Evolutionary conservation across 2,888 invertebrate genomes (phyloP), one percentile per base, ranked within the genome.

Genomic region (Allolobophora icterica): DNA sequence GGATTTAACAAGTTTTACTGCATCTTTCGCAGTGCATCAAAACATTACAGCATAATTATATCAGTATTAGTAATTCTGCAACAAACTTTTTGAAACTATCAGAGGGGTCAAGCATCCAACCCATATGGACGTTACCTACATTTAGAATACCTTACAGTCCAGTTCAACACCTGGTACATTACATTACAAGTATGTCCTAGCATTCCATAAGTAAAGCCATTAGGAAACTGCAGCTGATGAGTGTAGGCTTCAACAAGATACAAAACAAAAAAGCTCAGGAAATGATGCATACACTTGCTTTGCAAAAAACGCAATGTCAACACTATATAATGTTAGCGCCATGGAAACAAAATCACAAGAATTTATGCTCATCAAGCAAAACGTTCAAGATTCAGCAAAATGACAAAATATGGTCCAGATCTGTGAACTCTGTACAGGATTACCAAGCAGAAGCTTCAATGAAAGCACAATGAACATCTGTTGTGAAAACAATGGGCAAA

Each of bases 341-440:
- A 52, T 52, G 52, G 71, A n/a, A 71, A 71, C 71, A n/a, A 71
- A 71, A 71, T 71, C 71, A 71, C 71, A n/a, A n/a, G n/a, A n/a
- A 71, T 30, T 71, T 71, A 71, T 11, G 71, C n/a, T 71, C 30
- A 71, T n/a, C n/a, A 13, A 71, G 71, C 71, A 71, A 71, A 71
- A 71, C 71, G 71, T 71, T 71, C 71, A 71, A n/a, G 11, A 71
- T 71, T 71, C n/a, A n/a, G n/a, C 71, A 71, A 30, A 71, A 71
- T 21, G 17, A 71, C 71, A 71, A 71, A 71, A 71, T n/a, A 71
- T 71, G 17, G n/a, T 71, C 2, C 1, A 52, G 52, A 8, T n/a
- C n/a, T 8, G 30, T n/a, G 30, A 71, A n/a, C 71, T 71, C 6
- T n/a, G n/a, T 71, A 71, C 8, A 71, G n/a, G 0, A 71, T 71